Base-by-base conservation (phyloP, 2,113 vertebrate species). In the Lucifuga dentata region DNA sequence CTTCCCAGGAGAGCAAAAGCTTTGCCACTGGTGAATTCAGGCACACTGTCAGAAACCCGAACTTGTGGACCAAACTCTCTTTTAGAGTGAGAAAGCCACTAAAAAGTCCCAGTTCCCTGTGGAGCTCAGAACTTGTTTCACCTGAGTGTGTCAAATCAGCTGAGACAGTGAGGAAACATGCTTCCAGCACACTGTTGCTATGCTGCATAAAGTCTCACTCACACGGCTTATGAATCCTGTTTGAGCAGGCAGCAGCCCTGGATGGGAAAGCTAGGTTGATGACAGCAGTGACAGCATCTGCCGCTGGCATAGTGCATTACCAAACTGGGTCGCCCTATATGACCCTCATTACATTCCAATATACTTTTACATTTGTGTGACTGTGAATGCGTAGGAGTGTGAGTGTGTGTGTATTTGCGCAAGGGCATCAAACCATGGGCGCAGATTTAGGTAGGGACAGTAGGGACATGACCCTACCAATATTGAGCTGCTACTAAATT, bases 141-240 rank as follows among this genome's bases (percentile, higher is more conserved):
- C 86, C 86, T 84, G 68, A 76, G 71, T 76, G 62, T 79, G 79
- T 83, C 80, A 72, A 85, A 90, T 87, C 68, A 76, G 73, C 53
- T 82, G 46, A 84, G 82, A 68, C 68, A 67, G 46, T 8, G 7
- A 29, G 64, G 53, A 51, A 60, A 59, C 49, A 55, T 0, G 19
- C 76, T 77, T 60, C 35, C 58, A 68, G 74, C 57, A 45, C 67
- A 65, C 64, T 75, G 80, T 74, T 82, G 87, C 80, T 80, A 53
- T 60, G 83, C 70, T 68, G 68, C 64, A 68, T 71, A n/a, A 46
- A 73, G 63, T 76, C 80, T 83, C 52, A 44, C 62, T 68, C 57
- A 68, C 77, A 51, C 21, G 53, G 61, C 43, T 80, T 1, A 39
- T 75, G 79, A 50, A 58, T 60, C 57, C 78, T 89, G 79, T 89